Evolutionary conservation across 1,140 invertebrate species (phyloP), one percentile per base, ranked within the genome.

Genomic region (Platorchestia sp.): DNA sequence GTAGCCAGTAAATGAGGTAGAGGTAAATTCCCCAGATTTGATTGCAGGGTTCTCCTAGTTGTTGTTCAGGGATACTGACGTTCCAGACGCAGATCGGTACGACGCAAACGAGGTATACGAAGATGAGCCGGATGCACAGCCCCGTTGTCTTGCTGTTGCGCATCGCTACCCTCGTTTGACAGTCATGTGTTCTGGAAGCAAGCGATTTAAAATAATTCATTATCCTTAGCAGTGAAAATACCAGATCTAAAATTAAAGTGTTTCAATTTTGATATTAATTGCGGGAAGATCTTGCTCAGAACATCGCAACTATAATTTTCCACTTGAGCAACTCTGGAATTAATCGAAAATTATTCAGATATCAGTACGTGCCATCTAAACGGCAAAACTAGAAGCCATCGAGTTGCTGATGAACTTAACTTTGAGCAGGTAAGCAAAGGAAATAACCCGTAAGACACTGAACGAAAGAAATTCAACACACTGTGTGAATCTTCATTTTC

Each of bases 91-190:
- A 96, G 53, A 96, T 91, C 45, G 96, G 96, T 42, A 96, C 95
- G 75, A 96, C 96, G 43, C 96, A 96, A 0, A 96, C 87, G 40
- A 96, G 95, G 93, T 96, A 96, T 16, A 96, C 95, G 59, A 96
- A 44, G 41, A 96, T 95, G 42, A 96, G 95, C 75, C 91, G 90
- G 5, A 96, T 43, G 89, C 96, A 96, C 5, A 96, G 75, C 7
- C 95, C 53, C n/a, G 96, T 96, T n/a, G 96, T 96, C 45, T 96
- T 96, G 59, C 96, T 96, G 45, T 95, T 95, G 0, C 96, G 96
- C 40, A 96, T 95, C n/a, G 95, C 95, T 40, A 95, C 86, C 44
- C 75, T 95, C 86, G 87, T 95, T 59, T 91, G 95, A 43, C 86
- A 59, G 3, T 95, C 27, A 27, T 44, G 45, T 7, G 95, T 96